phyloP scores from a whole-genome alignment of 2,113 vertebrate species.

The Sceloporus tristichus region DNA sequence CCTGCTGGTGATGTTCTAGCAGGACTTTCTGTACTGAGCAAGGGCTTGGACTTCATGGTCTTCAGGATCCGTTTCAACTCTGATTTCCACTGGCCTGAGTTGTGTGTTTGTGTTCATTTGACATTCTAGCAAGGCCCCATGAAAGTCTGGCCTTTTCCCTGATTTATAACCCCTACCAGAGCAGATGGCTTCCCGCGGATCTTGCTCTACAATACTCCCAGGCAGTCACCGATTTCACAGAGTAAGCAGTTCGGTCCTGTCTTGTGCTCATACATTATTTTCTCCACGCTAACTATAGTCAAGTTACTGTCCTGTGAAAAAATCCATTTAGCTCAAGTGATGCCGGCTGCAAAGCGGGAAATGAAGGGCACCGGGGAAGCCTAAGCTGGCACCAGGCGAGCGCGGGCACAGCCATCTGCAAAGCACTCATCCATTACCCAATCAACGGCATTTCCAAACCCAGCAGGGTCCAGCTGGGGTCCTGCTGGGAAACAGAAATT shows the following conservation, averaged over 20 bases:
- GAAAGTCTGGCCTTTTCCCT: constrained; percentile 34
- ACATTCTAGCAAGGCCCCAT: background rate
- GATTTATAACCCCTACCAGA: constrained; percentile 38
- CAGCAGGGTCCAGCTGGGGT: constrained; percentile 64
- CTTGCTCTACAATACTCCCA: constrained; percentile 47
- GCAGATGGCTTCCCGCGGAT: constrained; percentile 60
- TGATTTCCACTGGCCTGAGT: too few relatives aligned
- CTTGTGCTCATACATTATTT: constrained; percentile 51
- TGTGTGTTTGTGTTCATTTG: fast-evolving
- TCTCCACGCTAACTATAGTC: constrained; percentile 55
- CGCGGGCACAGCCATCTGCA: constrained; percentile 54
- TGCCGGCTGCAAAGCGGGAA: constrained; percentile 69
- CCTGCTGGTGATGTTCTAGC: too few relatives aligned
- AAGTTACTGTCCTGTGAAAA: constrained; percentile 67
- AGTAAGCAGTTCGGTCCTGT: constrained; percentile 48
- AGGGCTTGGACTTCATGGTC: background rate
- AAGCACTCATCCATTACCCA: constrained; percentile 70
- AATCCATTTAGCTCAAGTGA: constrained; percentile 68
- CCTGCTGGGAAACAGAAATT: constrained; percentile 77
- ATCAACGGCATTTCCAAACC: constrained; percentile 72
- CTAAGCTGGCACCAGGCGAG: constrained; percentile 60
- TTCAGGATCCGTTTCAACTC: background rate
- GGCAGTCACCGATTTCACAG: constrained; percentile 35
- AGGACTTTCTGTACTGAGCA: too few relatives aligned
- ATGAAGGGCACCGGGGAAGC: constrained; percentile 67